Evolutionary conservation across 2,797 vertebrate genomes (phyloP).

Genomic region (Anguilla obscura): DNA sequence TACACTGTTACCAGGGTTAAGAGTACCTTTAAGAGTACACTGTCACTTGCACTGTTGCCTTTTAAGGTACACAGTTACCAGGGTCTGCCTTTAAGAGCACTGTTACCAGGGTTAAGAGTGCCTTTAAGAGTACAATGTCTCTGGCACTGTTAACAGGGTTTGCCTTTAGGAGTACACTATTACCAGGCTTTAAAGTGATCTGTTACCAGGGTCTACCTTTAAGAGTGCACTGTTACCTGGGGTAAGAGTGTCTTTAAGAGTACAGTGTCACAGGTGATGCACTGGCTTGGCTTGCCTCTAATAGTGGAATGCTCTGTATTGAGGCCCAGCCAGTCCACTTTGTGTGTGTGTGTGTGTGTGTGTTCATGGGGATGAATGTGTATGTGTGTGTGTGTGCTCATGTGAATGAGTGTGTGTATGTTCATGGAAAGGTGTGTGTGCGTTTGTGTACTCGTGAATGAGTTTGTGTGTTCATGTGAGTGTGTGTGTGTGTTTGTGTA

Average conservation of each 20-base stretch:
- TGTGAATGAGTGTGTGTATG: background rate
- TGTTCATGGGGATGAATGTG: constrained; percentile 6
- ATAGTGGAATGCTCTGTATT: background rate
- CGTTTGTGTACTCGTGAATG: constrained; percentile 33
- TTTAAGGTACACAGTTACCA: background rate
- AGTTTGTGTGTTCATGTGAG: constrained; percentile 18
- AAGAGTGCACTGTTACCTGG: background rate
- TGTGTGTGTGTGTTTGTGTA: constrained; percentile 42
- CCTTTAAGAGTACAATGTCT: background rate
- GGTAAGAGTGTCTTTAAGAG: background rate
- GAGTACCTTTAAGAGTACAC: background rate
- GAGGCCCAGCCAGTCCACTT: background rate
- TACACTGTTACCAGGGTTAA: too few species aligned
- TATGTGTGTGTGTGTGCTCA: constrained; percentile 20
- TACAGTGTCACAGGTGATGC: background rate
- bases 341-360: background rate
- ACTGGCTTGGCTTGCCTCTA: too few species aligned
- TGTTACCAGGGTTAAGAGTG: background rate
- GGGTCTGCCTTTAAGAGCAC: background rate
- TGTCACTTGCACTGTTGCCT: constrained; percentile 31
- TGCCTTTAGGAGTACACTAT: background rate
- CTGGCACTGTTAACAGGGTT: background rate
- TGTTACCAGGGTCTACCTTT: too few species aligned
- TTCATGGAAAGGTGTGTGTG: constrained; percentile 22
- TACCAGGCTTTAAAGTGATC: too few species aligned